phyloP scores from a whole-genome alignment of 2,888 invertebrate species.

The Drosophila rellima region DNA sequence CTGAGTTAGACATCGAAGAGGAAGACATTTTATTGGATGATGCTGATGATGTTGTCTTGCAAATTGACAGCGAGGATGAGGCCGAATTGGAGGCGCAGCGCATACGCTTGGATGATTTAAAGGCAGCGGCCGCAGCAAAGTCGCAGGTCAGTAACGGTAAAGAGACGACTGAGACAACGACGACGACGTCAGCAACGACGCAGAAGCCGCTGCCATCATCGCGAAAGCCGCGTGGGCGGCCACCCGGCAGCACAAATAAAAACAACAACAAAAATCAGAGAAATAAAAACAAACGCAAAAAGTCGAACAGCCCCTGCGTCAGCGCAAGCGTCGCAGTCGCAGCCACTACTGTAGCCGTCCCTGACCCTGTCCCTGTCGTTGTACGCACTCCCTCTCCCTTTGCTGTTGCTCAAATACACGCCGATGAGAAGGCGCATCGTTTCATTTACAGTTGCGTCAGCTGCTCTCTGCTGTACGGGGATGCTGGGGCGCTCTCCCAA shows the following conservation, averaged over 20 bases:
- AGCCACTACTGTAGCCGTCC: not conserved
- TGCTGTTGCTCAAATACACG: constrained; percentile 61
- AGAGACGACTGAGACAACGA: constrained; percentile 30
- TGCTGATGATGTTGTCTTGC: constrained; percentile 74
- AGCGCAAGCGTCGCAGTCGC: constrained; percentile 55
- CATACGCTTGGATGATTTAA: constrained; percentile 76
- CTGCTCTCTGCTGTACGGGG: constrained; percentile 73
- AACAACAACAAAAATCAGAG: constrained; percentile 42
- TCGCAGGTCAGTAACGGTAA: constrained; percentile 64
- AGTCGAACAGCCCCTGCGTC: constrained; percentile 61
- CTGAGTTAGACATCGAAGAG: constrained; percentile 70
- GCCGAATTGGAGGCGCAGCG: constrained; percentile 83
- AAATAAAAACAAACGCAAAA: constrained; percentile 60
- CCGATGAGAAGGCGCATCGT: constrained; percentile 69
- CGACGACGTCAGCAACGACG: constrained; percentile 24
- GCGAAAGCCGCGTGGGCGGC: constrained; percentile 69
- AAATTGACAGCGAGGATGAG: constrained; percentile 83
- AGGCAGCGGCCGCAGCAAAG: constrained; percentile 58
- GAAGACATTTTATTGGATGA: constrained; percentile 68
- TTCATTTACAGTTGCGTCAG: constrained; percentile 76
- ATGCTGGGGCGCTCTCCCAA: constrained; percentile 61
- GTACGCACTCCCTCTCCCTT: constrained; percentile 1
- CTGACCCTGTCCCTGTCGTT: not conserved
- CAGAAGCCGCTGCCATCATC: constrained; percentile 25
- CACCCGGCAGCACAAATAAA: constrained; percentile 59